Evolutionary conservation across 2,888 invertebrate species (phyloP), one percentile per base, ranked within the genome.

Genomic region (Merodon equestris): DNA sequence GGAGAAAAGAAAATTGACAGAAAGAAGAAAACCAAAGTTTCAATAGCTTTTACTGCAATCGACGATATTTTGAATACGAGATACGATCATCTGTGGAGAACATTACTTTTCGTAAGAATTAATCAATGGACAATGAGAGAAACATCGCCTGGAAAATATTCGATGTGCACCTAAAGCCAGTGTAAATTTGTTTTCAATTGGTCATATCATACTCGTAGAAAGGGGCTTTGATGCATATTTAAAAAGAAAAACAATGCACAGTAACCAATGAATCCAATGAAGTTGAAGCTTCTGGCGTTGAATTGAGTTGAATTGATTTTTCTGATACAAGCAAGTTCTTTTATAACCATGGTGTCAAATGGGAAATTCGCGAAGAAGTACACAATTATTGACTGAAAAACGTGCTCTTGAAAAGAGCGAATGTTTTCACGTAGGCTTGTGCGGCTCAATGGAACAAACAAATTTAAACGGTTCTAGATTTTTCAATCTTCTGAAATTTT

Each of bases 161-260:
- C 44, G 61, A n/a, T 63, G 44, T 38, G 51, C 51, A 17, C 51
- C 63, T 10, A 63, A 63, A 34, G 51, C 63, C 15, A 36, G 10
- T 9, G 36, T 36, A 10, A 36, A 36, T 36, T 36, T 36, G 10
- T 36, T 36, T 36, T 36, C 36, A 7, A 36, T 36, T 9, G 36
- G 7, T n/a, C n/a, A n/a, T 4, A 40, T 61, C 19, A 61, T 40
- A n/a, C n/a, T n/a, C n/a, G n/a, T n/a, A n/a, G n/a, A n/a, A n/a
- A n/a, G n/a, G n/a, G 36, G 36, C 10, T 36, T 36, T 36, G 36
- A 36, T 9, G 10, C 36, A 10, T 10, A 36, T 36, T 36, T 36
- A n/a, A 7, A 36, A 7, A 36, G n/a, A n/a, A n/a, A n/a, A n/a
- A n/a, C n/a, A n/a, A n/a, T n/a, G n/a, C n/a, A n/a, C n/a, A n/a